phyloP scores from a whole-genome alignment of 2,113 vertebrate genomes.

The Megaceryle torquata region DNA sequence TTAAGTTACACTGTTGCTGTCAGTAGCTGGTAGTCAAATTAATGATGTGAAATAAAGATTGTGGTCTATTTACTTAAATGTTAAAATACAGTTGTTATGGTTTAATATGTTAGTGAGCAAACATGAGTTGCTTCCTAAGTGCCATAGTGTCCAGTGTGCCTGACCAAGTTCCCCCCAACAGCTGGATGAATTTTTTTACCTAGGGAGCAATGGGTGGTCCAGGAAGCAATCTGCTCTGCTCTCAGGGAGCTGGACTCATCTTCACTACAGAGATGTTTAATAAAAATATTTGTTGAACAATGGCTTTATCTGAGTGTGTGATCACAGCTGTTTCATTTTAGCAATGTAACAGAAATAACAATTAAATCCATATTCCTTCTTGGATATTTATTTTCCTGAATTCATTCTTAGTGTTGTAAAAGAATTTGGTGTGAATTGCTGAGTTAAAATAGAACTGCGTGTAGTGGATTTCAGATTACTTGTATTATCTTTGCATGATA shows the following conservation, averaged over 20 bases:
- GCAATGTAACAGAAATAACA: constrained; percentile 64
- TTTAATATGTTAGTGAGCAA: background rate
- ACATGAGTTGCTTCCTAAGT: background rate
- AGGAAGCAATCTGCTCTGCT: constrained; percentile 25
- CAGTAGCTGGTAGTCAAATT: background rate
- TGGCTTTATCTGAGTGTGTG: constrained; percentile 73
- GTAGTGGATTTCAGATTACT: constrained; percentile 18
- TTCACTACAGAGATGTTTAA: constrained; percentile 61
- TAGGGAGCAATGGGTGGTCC: constrained; percentile 70
- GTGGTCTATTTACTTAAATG: background rate
- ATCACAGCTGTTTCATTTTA: constrained; percentile 83
- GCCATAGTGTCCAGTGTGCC: background rate
- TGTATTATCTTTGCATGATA: constrained; percentile 9
- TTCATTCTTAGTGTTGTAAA: constrained; percentile 64
- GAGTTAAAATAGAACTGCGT: constrained; percentile 25
- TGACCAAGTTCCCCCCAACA: background rate
- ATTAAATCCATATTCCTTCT: constrained; percentile 77
- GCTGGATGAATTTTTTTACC: constrained; percentile 36
- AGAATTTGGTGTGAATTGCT: constrained; percentile 69
- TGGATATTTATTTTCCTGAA: constrained; percentile 77
- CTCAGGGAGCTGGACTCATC: constrained; percentile 67
- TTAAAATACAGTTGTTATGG: background rate
- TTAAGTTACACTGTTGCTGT: background rate
- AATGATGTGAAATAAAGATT: background rate
- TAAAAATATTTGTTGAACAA: constrained; percentile 76